Base-by-base conservation (phyloP, 2,888 invertebrate genomes). In the Lottia scabra region DNA sequence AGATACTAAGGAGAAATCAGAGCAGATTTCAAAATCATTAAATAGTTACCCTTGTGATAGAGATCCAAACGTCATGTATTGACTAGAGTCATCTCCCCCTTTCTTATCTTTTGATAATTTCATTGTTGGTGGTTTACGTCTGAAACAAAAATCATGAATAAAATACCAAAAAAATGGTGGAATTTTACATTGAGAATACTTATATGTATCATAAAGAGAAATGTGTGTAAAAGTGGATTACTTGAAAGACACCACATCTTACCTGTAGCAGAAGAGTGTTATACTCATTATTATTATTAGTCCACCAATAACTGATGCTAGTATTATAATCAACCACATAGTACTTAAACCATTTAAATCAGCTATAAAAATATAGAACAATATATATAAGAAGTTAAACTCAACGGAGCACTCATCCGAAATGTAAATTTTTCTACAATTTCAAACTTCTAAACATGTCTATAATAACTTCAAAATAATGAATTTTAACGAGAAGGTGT, bases 221-320 rank as follows among this genome's bases (percentile, higher is more conserved):
- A 38, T 38, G 8, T 38, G 8, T n/a, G n/a, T n/a, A n/a, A n/a
- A n/a, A n/a, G n/a, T n/a, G n/a, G n/a, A n/a, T n/a, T 4, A 6
- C 23, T 26, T 26, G 8, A 19, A 26, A 64, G 2, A 2, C 2
- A 64, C 16, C 1, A 5, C 2, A 65, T 19, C 81, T 67, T 68
- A 89, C 89, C 89, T 89, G 81, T 91, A 91, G 77, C 90, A 91
- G 70, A 90, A 80, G 75, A 90, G 85, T 19, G 89, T 85, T 73
- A 89, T 86, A 15, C 87, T 84, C 44, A 90, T 83, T n/a, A 90
- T 75, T 5, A 90, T 76, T 2, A 90, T 78, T 13, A 90, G 81
- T 45, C 86, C 88, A 5, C 89, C 87, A 27, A 90, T 89, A 19
- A 90, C 90, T 6, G 86, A 83, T 4, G 88, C 86, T 72, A 91